Percentiles rank a stretch among this genome's conserved stretches.
These are phyloP conservation scores for Drosophila gaucha DNA, from an alignment of 2,888 invertebrate species.

Conservation along the genomic window DNA sequence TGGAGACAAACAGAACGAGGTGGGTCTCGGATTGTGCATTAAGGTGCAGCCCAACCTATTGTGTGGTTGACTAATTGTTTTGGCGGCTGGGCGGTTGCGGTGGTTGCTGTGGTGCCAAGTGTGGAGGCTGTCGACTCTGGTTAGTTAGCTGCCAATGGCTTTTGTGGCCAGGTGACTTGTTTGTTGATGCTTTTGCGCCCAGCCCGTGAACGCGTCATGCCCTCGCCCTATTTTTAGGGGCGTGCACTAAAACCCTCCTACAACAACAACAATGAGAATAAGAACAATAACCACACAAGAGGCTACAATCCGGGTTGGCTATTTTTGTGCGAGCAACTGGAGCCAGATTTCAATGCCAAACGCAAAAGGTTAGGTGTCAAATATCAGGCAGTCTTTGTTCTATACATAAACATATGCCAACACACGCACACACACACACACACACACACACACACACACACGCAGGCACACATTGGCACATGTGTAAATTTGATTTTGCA, in stretches of 20 bases:
- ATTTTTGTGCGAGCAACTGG: conserved; percentile 27
- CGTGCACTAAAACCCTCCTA: conserved; percentile 21
- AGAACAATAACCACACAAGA: no score
- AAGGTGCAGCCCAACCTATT: conserved; percentile 15
- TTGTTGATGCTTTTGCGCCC: conserved; percentile 21
- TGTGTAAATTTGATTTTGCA: conserved; percentile 48
- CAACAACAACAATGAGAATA: background rate
- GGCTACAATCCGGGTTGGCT: conserved; percentile 14
- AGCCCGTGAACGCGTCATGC: background rate
- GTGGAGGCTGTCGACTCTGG: conserved; percentile 16
- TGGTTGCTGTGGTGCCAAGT: background rate
- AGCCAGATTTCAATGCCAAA: conserved; percentile 54
- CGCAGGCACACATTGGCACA: background rate
- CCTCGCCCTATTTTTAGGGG: conserved; percentile 44
- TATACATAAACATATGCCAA: conserved; percentile 8
- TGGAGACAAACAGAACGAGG: background rate
- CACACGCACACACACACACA: conserved; percentile 5
- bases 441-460: conserved; percentile 1
- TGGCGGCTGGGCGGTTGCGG: background rate
- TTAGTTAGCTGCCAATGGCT: conserved; percentile 38
- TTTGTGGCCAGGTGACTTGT: conserved; percentile 15
- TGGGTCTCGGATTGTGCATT: conserved; percentile 6
- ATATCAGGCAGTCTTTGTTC: conserved; percentile 31
- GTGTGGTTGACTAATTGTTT: conserved; percentile 20
- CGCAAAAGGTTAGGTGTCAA: conserved; percentile 64